A percentile compares a stretch with the other conserved stretches of the same genome.
Evolutionary conservation across 2,797 vertebrate genomes (phyloP).

Genomic region (Vipera ursinii): DNA sequence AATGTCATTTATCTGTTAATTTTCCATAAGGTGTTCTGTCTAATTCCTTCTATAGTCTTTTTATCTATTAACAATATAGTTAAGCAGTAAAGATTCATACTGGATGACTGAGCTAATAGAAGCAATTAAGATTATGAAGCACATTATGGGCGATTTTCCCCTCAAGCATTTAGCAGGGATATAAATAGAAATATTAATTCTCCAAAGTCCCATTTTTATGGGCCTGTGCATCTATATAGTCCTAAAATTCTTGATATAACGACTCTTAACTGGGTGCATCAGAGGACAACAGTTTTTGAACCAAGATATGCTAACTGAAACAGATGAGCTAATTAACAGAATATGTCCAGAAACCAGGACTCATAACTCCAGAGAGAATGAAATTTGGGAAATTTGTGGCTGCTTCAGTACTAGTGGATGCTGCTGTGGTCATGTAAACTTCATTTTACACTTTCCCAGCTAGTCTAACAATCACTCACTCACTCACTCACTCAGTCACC

Average conservation of each 20-base stretch:
- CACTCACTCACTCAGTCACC: background rate
- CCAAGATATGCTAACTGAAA: background rate
- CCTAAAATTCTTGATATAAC: background rate
- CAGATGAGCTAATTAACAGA: background rate
- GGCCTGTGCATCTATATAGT: background rate
- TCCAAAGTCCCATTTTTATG: background rate
- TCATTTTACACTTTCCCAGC: background rate
- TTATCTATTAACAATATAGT: background rate
- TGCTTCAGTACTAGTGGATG: background rate
- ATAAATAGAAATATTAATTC: background rate
- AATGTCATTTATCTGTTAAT: background rate
- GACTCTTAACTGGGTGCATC: background rate
- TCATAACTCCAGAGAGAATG: background rate
- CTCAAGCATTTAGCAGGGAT: background rate
- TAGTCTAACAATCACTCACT: background rate
- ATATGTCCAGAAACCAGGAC: background rate
- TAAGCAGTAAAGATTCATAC: background rate
- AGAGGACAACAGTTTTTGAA: background rate
- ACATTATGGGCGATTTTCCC: background rate
- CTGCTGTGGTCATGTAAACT: background rate
- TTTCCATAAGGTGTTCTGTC: background rate
- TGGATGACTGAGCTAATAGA: background rate
- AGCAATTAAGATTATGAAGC: background rate
- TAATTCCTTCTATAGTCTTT: background rate
- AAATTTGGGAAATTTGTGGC: background rate